These are phyloP conservation scores for Alcis repandata DNA, from an alignment of 2,888 invertebrate species.

Conservation along the genomic window DNA sequence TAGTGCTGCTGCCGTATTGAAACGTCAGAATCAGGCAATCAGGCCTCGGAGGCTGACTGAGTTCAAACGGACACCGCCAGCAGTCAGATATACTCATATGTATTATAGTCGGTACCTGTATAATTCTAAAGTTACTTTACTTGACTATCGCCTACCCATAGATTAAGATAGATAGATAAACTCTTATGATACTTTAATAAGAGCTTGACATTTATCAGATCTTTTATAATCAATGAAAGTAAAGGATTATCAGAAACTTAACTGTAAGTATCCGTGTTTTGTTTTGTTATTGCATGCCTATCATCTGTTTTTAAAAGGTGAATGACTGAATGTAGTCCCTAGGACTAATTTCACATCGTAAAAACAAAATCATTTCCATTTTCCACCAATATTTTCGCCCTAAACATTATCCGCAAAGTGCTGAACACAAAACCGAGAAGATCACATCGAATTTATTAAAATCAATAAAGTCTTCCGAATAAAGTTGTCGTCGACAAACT, in stretches of 20 bases:
- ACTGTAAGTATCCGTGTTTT: too few species aligned
- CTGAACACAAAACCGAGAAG: conserved; percentile 6
- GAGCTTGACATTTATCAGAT: too few species aligned
- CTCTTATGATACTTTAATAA: too few species aligned
- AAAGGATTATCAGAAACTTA: too few species aligned
- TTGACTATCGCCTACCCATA: background rate
- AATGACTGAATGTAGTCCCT: too few species aligned
- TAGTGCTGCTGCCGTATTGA: conserved; percentile 71
- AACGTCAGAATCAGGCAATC: conserved; percentile 75
- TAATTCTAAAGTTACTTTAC: background rate
- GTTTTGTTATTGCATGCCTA: too few species aligned
- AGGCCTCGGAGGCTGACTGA: conserved; percentile 59
- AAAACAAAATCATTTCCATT: too few species aligned
- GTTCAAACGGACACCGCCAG: conserved; percentile 36
- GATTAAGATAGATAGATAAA: too few species aligned
- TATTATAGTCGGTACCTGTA: conserved; percentile 1
- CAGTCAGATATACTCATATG: background rate
- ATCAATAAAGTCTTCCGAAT: conserved; percentile 32
- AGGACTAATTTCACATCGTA: too few species aligned
- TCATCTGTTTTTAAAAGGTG: too few species aligned
- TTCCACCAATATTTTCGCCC: conserved; percentile 3
- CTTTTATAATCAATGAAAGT: too few species aligned
- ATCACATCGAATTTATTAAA: conserved; percentile 29
- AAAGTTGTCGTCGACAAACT: conserved; percentile 35
- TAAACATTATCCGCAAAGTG: conserved; percentile 8